Evolutionary conservation across 2,888 invertebrate genomes (phyloP).

Genomic region (Andrena flavipes): DNA sequence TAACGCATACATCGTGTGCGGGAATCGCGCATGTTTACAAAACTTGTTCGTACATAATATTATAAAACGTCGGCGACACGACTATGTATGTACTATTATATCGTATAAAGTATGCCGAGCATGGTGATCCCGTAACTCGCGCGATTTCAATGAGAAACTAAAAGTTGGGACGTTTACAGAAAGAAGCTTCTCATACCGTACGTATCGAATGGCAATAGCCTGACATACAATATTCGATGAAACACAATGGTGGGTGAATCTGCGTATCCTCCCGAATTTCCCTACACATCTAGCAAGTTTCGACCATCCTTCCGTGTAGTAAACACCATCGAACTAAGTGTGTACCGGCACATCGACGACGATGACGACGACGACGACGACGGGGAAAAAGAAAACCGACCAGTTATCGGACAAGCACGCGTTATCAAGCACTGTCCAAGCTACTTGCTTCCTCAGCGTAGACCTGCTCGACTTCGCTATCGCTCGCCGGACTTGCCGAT

Average conservation of each 20-base stretch:
- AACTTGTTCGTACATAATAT: conserved; percentile 19
- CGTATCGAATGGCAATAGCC: background rate
- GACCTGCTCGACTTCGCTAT: conserved; percentile 70
- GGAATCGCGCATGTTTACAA: conserved; percentile 13
- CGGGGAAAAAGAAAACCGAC: background rate
- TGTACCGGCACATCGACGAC: background rate
- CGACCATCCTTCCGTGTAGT: background rate
- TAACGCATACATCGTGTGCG: too few relatives aligned
- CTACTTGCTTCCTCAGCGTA: conserved; percentile 77
- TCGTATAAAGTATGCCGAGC: background rate
- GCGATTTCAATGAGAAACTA: background rate
- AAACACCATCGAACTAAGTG: background rate
- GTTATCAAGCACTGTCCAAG: conserved; percentile 79
- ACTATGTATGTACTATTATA: background rate
- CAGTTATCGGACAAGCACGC: background rate
- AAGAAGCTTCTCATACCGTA: background rate
- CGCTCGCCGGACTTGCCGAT: conserved; percentile 78
- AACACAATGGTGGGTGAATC: background rate
- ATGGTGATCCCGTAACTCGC: background rate
- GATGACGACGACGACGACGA: background rate
- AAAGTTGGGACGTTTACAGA: background rate
- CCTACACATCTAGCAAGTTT: background rate
- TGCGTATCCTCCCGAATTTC: background rate
- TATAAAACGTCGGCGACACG: conserved; percentile 12
- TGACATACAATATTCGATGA: conserved; percentile 3